Evolutionary conservation across 2,888 invertebrate species (phyloP), one percentile per base, ranked within the genome.

Genomic region (Tinea semifulvella): DNA sequence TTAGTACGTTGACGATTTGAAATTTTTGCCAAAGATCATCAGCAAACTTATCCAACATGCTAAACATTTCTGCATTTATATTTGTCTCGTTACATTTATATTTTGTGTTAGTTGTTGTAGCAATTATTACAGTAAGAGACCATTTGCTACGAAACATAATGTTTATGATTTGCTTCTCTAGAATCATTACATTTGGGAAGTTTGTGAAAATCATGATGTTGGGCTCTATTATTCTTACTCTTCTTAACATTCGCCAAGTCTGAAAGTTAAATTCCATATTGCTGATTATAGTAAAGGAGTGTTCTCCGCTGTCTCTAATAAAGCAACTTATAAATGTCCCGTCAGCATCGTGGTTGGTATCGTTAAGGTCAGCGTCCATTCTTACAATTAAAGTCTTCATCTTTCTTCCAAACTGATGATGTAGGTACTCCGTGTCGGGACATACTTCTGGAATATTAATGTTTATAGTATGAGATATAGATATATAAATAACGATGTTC

Each of bases 21-120:
- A 53, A 54, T 42, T 42, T 52, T 13, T 60, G 59, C 69, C 69
- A 70, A 7, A 69, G 22, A 10, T 47, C 44, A 44, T 65, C 66
- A 27, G 68, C 52, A 44, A 60, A 59, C 6, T 25, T 44, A 42
- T 68, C 54, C 7, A 60, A 50, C 2, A 45, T 13, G 3, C 25
- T 22, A 18, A 53, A 31, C 16, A 31, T 31, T 31, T 19, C 17
- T 4, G 6, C 14, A 8, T n/a, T 22, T 13, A 22, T 22, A 22
- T 40, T 6, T 17, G 19, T 57, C 36, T 61, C 47, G 1, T 50
- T 47, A 51, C 68, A 68, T 46, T 42, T 48, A 22, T 51, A 60
- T 8, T 42, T 43, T 16, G 16, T 44, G 10, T 56, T 49, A 35
- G 49, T 48, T 1, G 47, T 52, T 22, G 60, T 58, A 10, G 61